Evolutionary conservation across 2,797 vertebrate genomes (phyloP).

Genomic region (Muraenolepis orangiensis): DNA sequence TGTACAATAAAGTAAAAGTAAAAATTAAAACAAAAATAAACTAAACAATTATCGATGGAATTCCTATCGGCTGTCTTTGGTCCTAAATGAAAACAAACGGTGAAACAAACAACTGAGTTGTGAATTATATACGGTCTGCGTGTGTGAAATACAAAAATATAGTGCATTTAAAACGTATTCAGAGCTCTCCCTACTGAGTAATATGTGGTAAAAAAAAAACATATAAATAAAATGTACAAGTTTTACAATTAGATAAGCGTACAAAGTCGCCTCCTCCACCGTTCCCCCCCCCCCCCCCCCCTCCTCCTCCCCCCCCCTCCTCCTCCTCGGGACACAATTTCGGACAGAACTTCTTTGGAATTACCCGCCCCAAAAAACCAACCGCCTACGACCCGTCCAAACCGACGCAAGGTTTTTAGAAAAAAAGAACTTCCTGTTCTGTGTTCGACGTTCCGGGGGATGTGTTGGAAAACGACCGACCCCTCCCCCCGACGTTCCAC

Average conservation of each 20-base stretch:
- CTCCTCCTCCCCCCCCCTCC: conserved; percentile 76
- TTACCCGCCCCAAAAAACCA: conserved; percentile 72
- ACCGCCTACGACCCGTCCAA: too few species aligned
- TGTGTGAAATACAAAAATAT: conserved; percentile 99
- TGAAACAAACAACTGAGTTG: conserved; percentile 97
- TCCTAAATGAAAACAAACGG: conserved; percentile 94
- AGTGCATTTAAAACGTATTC: conserved; percentile 99
- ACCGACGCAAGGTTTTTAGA: conserved; percentile 50
- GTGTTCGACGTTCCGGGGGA: too few species aligned
- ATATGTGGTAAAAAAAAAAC: conserved; percentile 90
- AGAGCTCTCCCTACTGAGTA: conserved; percentile 96
- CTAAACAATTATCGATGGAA: conserved; percentile 63
- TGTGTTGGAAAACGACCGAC: too few species aligned
- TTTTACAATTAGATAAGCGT: conserved; percentile 98
- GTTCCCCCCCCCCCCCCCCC: conserved; percentile 72
- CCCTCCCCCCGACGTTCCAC: too few species aligned
- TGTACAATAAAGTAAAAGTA: conserved; percentile 90
- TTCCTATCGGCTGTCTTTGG: conserved; percentile 96
- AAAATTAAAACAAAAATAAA: conserved; percentile 75
- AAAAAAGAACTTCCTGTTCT: conserved; percentile 55
- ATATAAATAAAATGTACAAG: conserved; percentile 99
- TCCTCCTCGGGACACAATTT: conserved; percentile 83
- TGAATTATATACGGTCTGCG: conserved; percentile 89
- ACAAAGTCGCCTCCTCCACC: too few species aligned
- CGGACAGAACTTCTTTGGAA: conserved; percentile 96